phyloP scores from a whole-genome alignment of 2,888 invertebrate genomes.

The Neuroscelio doddi region DNA sequence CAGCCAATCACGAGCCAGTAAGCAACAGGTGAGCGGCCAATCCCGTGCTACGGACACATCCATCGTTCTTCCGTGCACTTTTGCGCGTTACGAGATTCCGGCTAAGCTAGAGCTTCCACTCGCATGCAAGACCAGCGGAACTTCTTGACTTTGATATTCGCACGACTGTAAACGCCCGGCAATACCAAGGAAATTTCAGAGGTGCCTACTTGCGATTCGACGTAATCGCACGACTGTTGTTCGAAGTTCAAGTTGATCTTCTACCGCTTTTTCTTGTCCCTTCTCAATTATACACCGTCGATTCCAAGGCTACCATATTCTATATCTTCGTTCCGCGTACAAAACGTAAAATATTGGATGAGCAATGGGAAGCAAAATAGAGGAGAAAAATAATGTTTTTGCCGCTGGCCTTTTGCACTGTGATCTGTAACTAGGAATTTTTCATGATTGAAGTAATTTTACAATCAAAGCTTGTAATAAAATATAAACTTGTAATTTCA shows the following conservation, averaged over 20 bases:
- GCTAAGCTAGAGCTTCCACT: constrained; percentile 33
- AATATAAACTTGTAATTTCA: too few relatives aligned
- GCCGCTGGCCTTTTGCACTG: too few relatives aligned
- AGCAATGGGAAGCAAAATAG: not conserved
- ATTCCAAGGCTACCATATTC: constrained; percentile 24
- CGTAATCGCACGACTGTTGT: constrained; percentile 32
- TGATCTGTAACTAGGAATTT: too few relatives aligned
- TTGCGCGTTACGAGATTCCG: constrained; percentile 19
- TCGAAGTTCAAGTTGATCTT: constrained; percentile 57
- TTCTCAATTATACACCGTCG: constrained; percentile 29
- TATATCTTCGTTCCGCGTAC: constrained; percentile 17
- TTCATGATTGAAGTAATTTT: too few relatives aligned
- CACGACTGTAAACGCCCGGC: constrained; percentile 7
- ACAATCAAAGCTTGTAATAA: too few relatives aligned
- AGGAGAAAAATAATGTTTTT: too few relatives aligned
- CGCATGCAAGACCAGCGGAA: constrained; percentile 32
- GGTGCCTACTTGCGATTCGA: constrained; percentile 18
- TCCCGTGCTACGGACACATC: constrained; percentile 44
- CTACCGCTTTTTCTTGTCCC: constrained; percentile 25
- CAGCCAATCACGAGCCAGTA: constrained; percentile 56
- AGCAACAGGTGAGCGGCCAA: constrained; percentile 70
- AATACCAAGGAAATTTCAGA: constrained; percentile 35
- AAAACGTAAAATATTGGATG: constrained; percentile 12
- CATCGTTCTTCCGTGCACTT: constrained; percentile 41
- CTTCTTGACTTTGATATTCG: constrained; percentile 8